Evolutionary conservation across 2,888 invertebrate genomes (phyloP).

Genomic region (Meiosimyza platycephala): DNA sequence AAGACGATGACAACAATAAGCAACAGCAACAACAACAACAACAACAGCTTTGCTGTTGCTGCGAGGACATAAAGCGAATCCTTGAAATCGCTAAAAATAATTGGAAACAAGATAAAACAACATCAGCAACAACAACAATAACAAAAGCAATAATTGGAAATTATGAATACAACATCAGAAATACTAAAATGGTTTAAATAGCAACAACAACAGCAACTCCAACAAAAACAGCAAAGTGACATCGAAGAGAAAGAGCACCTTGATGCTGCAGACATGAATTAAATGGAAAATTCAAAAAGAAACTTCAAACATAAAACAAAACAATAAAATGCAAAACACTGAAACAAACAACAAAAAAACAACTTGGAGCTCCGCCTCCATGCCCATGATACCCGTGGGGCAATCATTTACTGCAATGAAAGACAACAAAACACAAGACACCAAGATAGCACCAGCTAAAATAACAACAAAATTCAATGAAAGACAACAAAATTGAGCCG

Average conservation of each 20-base stretch:
- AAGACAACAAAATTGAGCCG: conserved; percentile 1
- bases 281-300: conserved; percentile 2
- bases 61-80: conserved; percentile 45
- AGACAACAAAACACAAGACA: conserved; percentile 2
- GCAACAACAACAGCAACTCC: conserved; percentile 24
- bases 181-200: conserved; percentile 29
- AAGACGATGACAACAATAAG: conserved; percentile 31
- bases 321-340: background rate
- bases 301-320: conserved; percentile 6
- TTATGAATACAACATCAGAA: conserved; percentile 7
- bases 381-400: background rate
- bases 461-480: conserved; percentile 1
- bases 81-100: conserved; percentile 39
- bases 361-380: conserved; percentile 17
- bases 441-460: background rate
- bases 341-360: conserved; percentile 21
- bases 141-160: conserved; percentile 28
- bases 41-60: conserved; percentile 30
- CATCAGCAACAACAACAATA: conserved; percentile 33
- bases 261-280: background rate
- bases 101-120: conserved; percentile 34
- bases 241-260: conserved; percentile 2
- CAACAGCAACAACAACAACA: background rate
- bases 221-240: conserved; percentile 13
- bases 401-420: too few relatives aligned